Conservation (phyloP, 2,797 vertebrate genomes). For the Fundulus diaphanus region DNA sequence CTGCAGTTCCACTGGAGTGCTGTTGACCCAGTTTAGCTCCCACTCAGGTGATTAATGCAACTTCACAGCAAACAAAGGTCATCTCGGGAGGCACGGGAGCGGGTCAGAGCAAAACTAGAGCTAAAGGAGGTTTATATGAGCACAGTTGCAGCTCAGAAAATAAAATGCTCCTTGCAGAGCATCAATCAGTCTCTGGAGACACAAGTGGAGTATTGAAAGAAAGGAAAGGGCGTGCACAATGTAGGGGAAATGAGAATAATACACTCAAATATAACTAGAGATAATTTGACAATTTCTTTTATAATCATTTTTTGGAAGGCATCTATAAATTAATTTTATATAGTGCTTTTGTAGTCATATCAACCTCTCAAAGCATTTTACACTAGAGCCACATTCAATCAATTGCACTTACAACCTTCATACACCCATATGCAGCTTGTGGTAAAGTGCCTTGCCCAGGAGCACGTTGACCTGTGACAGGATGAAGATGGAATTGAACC, state of each 20-base stretch:
- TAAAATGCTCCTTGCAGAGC: constrained; percentile 54
- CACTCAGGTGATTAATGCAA: constrained; percentile 80
- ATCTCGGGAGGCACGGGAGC: constrained; percentile 55
- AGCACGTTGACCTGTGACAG: not conserved
- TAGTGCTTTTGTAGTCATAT: not conserved
- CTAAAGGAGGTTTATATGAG: constrained; percentile 52
- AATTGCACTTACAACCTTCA: no score
- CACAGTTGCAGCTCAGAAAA: constrained; percentile 46
- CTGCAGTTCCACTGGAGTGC: constrained; percentile 55
- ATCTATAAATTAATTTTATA: not conserved
- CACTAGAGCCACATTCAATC: not conserved
- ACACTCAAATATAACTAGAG: not conserved
- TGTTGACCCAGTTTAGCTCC: constrained; percentile 81
- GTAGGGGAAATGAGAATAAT: not conserved
- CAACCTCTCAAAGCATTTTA: not conserved
- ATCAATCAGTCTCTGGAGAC: constrained; percentile 48
- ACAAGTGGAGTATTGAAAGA: constrained; percentile 12
- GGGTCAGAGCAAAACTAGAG: constrained; percentile 50
- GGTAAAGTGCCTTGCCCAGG: not conserved
- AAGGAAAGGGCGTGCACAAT: not conserved
- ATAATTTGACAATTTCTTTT: not conserved
- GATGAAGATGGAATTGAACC: not conserved
- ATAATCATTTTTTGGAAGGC: not conserved
- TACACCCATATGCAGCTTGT: no score
- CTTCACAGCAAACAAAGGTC: constrained; percentile 75